Evolutionary conservation across 2,113 vertebrate genomes (phyloP), one percentile per base, ranked within the genome.

Genomic region (Sceloporus tristichus): DNA sequence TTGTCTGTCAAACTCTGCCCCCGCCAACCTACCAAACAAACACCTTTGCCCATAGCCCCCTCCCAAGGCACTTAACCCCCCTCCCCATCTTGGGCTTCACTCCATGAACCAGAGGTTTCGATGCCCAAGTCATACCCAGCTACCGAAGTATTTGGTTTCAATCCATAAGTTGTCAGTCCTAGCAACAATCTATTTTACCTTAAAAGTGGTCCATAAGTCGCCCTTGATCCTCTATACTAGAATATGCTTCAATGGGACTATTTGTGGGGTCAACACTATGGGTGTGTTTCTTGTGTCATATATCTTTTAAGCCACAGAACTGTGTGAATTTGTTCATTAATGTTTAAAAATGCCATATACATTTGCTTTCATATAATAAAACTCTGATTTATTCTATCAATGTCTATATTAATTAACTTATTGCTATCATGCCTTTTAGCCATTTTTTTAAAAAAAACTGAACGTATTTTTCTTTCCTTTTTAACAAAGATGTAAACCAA

Each of bases 381-480:
- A 42, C 42, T 85, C 1, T 80, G 66, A 53, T 74, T 0, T 82
- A 16, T 59, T 0, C 82, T 53, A 1, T 0, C 86, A 48, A 79
- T 3, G 13, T 54, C 73, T 29, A 59, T 38, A 77, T 81, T 83
- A 53, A 77, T 81, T 83, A 53, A 1, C 1, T 16, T 27, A 29
- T 48, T 62, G 14, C 62, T 85, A 80, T 86, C 89, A 71, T 71
- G 80, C 42, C 1, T 56, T 87, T 77, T 73, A n/a, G 76, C 66
- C 71, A 29, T 3, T 76, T 83, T 83, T 53, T 88, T 53, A 70
- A 86, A 70, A 34, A 40, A 53, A 34, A 7, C 48, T 0, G 18
- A 75, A 62, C 71, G 59, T 34, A 48, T n/a, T 56, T 79, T 79
- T 89, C 42, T 56, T 76, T 79, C 88, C 42, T 27, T 75, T 78